Percentiles rank a stretch among this genome's conserved stretches.
Conservation (phyloP, 2,888 invertebrate genomes). For the Schizotus pectinicornis region DNA sequence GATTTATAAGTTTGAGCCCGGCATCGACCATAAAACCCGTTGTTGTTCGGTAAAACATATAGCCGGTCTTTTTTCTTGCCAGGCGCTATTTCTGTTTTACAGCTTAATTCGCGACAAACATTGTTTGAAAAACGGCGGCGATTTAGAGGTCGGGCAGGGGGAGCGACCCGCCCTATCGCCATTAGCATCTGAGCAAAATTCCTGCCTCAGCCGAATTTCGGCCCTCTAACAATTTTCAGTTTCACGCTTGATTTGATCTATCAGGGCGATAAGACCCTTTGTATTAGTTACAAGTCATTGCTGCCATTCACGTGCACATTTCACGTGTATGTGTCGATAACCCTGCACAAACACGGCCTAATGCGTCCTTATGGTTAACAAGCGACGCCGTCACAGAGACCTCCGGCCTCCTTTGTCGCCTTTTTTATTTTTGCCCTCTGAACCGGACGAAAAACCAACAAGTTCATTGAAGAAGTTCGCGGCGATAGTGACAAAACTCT, state of each 20-base stretch:
- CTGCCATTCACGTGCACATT: conserved; percentile 43
- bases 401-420: neutral
- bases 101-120: too few species aligned
- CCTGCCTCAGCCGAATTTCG: conserved; percentile 16
- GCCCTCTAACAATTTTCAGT: conserved; percentile 34
- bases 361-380: conserved; percentile 1
- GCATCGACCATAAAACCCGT: too few species aligned
- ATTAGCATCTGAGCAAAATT: conserved; percentile 18
- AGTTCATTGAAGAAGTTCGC: conserved; percentile 1
- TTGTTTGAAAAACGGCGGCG: too few species aligned
- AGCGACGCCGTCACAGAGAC: neutral
- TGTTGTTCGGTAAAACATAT: too few species aligned
- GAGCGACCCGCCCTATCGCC: conserved; percentile 3
- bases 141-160: too few species aligned
- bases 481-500: neutral
- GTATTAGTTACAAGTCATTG: conserved; percentile 49
- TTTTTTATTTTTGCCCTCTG: neutral
- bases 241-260: conserved; percentile 48
- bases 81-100: too few species aligned
- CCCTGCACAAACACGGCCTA: conserved; percentile 2
- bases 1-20: too few species aligned
- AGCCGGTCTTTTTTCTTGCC: too few species aligned
- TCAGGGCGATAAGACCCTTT: conserved; percentile 45
- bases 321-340: conserved; percentile 33
- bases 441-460: neutral